Percentiles rank a stretch among this genome's conserved stretches.
These are phyloP conservation scores for Crotalus helleri DNA, from an alignment of 2,113 vertebrate species.

Conservation along the genomic window DNA sequence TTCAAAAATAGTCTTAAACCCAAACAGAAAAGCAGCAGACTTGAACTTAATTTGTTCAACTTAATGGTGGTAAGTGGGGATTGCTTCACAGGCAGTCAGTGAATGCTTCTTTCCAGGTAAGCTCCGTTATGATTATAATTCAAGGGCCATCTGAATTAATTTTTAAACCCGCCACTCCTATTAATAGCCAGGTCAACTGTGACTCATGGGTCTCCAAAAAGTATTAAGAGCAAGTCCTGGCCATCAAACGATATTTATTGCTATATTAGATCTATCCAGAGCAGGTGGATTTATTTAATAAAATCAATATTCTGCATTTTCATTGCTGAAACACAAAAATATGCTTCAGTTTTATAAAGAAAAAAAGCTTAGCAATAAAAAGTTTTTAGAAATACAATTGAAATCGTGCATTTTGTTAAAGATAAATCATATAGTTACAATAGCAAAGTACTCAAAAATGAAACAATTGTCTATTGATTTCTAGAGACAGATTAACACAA, in stretches of 20 bases:
- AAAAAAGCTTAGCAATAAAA: background rate
- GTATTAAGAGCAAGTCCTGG: background rate
- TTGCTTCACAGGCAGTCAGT: background rate
- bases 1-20: background rate
- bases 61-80: background rate
- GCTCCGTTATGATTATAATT: background rate
- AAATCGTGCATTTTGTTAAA: background rate
- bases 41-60: background rate
- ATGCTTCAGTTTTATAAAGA: background rate
- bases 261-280: background rate
- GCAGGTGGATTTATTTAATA: background rate
- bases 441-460: background rate
- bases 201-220: background rate
- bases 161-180: background rate
- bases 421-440: background rate
- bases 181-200: background rate
- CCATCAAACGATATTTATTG: background rate
- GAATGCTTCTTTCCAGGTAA: background rate
- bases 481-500: background rate
- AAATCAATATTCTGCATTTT: background rate
- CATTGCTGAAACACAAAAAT: background rate
- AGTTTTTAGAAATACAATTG: background rate
- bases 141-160: background rate
- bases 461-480: background rate
- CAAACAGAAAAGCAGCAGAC: background rate